Evolutionary conservation across 2,113 vertebrate species (phyloP).

Genomic region (Sylvilagus bachmani): DNA sequence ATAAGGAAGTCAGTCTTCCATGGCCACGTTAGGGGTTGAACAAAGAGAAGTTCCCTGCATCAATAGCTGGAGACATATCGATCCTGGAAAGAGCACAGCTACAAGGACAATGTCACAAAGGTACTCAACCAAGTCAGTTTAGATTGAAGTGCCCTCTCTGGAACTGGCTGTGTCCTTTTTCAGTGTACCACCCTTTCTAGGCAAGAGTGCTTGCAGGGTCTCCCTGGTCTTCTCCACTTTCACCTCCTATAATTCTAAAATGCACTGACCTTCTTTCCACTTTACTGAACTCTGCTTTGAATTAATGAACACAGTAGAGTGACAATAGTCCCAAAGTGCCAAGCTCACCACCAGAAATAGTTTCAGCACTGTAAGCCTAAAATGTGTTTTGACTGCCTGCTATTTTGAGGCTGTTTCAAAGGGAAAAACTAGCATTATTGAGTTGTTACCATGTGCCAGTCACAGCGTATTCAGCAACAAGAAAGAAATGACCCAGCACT

Average conservation of each 20-base stretch:
- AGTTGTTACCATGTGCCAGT: neutral
- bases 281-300: neutral
- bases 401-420: neutral
- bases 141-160: neutral
- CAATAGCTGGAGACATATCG: slow-evolving; percentile 41
- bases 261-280: slow-evolving; percentile 14
- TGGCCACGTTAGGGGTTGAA: neutral
- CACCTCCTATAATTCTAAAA: neutral
- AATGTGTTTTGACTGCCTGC: neutral
- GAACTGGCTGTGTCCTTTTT: neutral
- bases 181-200: neutral
- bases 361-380: neutral
- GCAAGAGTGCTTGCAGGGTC: neutral
- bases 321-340: neutral
- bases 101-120: slow-evolving; percentile 17
- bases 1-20: slow-evolving; percentile 20
- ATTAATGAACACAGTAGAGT: neutral
- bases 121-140: neutral
- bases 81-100: slow-evolving; percentile 45
- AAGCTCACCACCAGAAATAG: neutral
- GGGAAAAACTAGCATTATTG: neutral
- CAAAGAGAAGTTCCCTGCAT: neutral
- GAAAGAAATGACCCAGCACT: neutral
- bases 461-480: neutral
- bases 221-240: neutral